Evolutionary conservation across 2,797 vertebrate genomes (phyloP), one percentile per base, ranked within the genome.

Genomic region (Sebastes iracundus): DNA sequence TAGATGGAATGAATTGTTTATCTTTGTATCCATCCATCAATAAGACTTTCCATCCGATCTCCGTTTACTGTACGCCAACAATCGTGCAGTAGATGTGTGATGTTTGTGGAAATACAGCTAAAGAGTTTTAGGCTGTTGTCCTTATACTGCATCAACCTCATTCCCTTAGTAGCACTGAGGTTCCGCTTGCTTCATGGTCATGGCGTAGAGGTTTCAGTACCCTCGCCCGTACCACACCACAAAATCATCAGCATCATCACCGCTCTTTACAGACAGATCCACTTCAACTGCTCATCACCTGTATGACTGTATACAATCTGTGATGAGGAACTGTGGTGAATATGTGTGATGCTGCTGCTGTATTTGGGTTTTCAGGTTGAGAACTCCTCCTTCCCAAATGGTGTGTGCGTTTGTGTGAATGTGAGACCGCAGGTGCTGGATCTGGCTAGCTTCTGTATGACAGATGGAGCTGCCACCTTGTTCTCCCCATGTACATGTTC

Each of bases 381-480:
- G 80, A 81, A 46, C 60, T 63, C 74, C 52, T 76, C 56, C 55
- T 75, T 49, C 27, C 81, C 76, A 81, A 80, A 79, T 87, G 53
- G 30, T 71, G 32, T 10, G 61, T 56, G 30, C 32, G 30, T 56
- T 9, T 68, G 18, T 72, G 42, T 78, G 62, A 46, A 64, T 63
- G 53, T 65, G n/a, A 6, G 30, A 85, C 82, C 70, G 86, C 88
- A 90, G 86, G 89, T 92, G 84, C 83, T 81, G 75, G 82, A 81
- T 91, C 89, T 96, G 95, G 95, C 93, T 89, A 70, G 79, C 66
- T 84, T 80, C 72, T 77, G 86, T 60, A 52, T 88, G 91, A 93
- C 95, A 96, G 95, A 96, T 96, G 95, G 95, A 88, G 76, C 83
- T 82, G 90, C 91, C 95, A 94, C 94, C 93, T 87, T 95, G 92